Evolutionary conservation across 2,888 invertebrate genomes (phyloP), one percentile per base, ranked within the genome.

Genomic region (Phengaris alcon): DNA sequence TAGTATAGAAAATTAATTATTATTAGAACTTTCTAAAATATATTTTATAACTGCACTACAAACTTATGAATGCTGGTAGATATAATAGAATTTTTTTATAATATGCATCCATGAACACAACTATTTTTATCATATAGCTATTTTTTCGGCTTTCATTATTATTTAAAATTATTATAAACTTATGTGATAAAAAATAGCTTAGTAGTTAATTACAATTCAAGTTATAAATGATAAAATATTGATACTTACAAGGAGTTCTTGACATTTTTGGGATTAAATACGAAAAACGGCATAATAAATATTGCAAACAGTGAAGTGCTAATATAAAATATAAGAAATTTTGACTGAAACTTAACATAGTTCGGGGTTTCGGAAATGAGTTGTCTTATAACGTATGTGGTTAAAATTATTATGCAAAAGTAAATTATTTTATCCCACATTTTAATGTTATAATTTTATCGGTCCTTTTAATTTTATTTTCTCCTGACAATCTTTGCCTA

Each of bases 231-330:
- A 57, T 64, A 55, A 74, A 68, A 76, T 64, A 55, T 54, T 8
- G 44, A 76, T 89, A 94, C 94, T 94, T 86, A 94, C 94, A 93
- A 80, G 52, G 91, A 90, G 83, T 94, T 94, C 79, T 91, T 93
- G 22, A 94, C 94, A 80, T 91, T 94, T 85, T 89, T 93, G 3
- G 93, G 93, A 78, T 92, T 91, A 77, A 94, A 91, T 75, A 91
- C 90, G 80, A 93, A 94, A 83, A 93, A 91, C 52, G 93, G 93
- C 80, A 93, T 83, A 77, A 91, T 84, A 80, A 93, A 82, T 78
- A 93, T 83, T 77, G 93, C 87, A 68, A 90, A 86, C 77, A 91
- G 77, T 59, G 93, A 93, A 78, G 90, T 84, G 85, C 88, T 88
- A 78, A 93, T 86, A 80, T 92, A 94, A 83, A 93, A 93, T 64